Conservation (phyloP, 2,113 vertebrate species). For the Serinus canaria region DNA sequence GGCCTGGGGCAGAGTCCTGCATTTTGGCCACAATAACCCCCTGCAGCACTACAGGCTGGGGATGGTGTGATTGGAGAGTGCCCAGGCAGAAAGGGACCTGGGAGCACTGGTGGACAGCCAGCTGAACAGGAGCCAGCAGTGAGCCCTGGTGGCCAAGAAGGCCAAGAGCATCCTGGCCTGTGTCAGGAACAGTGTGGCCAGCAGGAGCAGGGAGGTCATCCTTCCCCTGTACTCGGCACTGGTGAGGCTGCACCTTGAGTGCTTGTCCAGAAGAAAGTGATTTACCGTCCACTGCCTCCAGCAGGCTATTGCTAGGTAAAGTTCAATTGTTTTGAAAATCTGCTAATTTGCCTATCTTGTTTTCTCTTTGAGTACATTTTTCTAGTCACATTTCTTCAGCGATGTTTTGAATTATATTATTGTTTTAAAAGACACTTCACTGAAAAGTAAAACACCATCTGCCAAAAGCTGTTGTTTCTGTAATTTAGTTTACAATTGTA, state of each 20-base stretch:
- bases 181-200: background rate
- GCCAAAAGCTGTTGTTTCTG: background rate
- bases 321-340: background rate
- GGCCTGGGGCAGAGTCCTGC: accelerated
- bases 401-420: background rate
- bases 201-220: background rate
- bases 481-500: background rate
- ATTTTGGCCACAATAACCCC: background rate
- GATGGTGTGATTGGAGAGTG: background rate
- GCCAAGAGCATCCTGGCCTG: background rate
- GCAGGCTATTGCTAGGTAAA: background rate
- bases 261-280: background rate
- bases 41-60: accelerated
- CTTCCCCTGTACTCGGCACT: accelerated
- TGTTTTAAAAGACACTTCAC: background rate
- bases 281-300: background rate
- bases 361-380: background rate
- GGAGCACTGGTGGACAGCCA: accelerated
- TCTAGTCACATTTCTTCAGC: background rate
- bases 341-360: background rate
- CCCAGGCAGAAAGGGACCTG: background rate
- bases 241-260: background rate
- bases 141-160: too few relatives aligned
- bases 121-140: background rate
- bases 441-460: background rate